Conservation (phyloP, 2,113 vertebrate species). For the Cyrtonyx montezumae region DNA sequence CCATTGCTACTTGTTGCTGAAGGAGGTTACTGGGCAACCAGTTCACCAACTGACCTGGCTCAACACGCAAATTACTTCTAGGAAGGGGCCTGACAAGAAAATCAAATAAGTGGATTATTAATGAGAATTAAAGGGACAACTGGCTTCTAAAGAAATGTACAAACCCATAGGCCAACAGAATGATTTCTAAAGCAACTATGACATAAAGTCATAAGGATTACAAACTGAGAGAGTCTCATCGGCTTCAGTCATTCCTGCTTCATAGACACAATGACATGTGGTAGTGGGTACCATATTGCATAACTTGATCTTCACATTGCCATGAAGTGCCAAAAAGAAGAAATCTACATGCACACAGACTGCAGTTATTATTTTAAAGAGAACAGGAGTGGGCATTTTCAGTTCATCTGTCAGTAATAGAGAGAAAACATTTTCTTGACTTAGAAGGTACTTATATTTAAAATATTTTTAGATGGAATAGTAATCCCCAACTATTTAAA, state of each 20-base stretch:
- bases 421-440: background rate
- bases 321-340: background rate
- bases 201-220: background rate
- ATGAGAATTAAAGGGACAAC: background rate
- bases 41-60: background rate
- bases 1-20: background rate
- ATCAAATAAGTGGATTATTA: background rate
- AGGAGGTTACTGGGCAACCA: background rate
- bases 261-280: background rate
- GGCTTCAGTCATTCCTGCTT: background rate
- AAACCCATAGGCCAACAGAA: background rate
- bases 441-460: background rate
- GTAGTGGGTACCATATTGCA: background rate
- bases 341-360: background rate
- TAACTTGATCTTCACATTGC: background rate
- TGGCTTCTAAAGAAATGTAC: background rate
- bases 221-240: background rate
- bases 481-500: background rate
- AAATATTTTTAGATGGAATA: slow-evolving; percentile 48
- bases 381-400: background rate
- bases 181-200: background rate
- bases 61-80: background rate
- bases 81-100: background rate
- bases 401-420: slow-evolving; percentile 6
- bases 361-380: background rate